These are phyloP conservation scores for Lasioglossum vierecki DNA, from an alignment of 2,888 invertebrate species.

Conservation along the genomic window DNA sequence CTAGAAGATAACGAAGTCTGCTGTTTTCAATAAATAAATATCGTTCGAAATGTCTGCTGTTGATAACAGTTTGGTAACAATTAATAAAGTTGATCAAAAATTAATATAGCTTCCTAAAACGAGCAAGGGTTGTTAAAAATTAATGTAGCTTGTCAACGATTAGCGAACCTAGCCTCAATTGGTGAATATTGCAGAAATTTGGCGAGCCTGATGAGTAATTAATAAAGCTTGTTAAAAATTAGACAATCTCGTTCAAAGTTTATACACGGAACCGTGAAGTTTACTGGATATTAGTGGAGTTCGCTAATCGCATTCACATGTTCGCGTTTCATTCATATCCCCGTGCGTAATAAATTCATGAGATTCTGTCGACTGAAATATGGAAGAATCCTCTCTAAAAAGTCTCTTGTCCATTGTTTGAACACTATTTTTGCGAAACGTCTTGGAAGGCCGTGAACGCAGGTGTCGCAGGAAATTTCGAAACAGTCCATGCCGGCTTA, in stretches of 20 bases:
- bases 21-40: background rate
- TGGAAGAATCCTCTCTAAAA: background rate
- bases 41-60: background rate
- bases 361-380: background rate
- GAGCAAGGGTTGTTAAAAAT: background rate
- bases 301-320: background rate
- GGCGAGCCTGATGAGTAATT: background rate
- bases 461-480: conserved; percentile 64
- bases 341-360: background rate
- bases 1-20: background rate
- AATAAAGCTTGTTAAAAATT: background rate
- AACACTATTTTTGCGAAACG: conserved; percentile 16
- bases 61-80: background rate
- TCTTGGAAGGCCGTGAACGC: conserved; percentile 32
- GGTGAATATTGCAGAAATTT: background rate
- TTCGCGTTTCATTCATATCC: background rate
- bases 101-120: background rate
- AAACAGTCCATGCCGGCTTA: conserved; percentile 37
- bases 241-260: background rate
- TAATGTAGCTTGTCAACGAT: background rate
- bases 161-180: background rate
- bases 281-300: background rate
- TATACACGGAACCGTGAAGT: background rate
- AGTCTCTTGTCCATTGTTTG: conserved; percentile 13
- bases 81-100: background rate